Evolutionary conservation across 2,797 vertebrate genomes (phyloP).

Genomic region (Monodelphis domestica): DNA sequence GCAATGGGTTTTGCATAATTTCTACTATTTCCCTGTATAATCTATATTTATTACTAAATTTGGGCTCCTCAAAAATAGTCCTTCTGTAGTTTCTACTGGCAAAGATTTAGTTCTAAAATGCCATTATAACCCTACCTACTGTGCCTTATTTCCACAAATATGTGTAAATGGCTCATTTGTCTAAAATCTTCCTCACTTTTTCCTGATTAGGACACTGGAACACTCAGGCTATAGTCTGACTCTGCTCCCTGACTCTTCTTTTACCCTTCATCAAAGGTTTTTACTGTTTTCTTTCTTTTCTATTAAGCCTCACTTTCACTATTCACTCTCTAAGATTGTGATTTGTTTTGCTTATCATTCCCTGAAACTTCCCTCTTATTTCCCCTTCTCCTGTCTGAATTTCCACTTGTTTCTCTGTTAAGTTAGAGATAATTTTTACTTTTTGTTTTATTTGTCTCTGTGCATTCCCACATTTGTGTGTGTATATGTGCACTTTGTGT

Average conservation of each 20-base stretch:
- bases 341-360: not conserved
- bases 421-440: not conserved
- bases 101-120: not conserved
- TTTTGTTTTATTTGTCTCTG: too few relatives aligned
- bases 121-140: not conserved
- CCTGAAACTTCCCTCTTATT: too few relatives aligned
- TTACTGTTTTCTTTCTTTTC: not conserved
- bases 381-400: not conserved
- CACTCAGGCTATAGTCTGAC: not conserved
- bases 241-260: not conserved
- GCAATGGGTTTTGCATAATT: too few relatives aligned
- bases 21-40: not conserved
- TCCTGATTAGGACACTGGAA: not conserved
- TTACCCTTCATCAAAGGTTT: not conserved
- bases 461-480: too few relatives aligned
- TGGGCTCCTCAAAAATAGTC: not conserved
- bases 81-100: not conserved
- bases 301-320: not conserved
- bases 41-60: not conserved
- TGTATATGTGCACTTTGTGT: too few relatives aligned
- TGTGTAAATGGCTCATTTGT: not conserved
- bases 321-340: not conserved
- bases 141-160: not conserved
- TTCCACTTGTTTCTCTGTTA: not conserved
- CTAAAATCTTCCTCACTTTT: not conserved